Base-by-base conservation (phyloP, 1,140 invertebrate species). In the Eubasilissa regina region DNA sequence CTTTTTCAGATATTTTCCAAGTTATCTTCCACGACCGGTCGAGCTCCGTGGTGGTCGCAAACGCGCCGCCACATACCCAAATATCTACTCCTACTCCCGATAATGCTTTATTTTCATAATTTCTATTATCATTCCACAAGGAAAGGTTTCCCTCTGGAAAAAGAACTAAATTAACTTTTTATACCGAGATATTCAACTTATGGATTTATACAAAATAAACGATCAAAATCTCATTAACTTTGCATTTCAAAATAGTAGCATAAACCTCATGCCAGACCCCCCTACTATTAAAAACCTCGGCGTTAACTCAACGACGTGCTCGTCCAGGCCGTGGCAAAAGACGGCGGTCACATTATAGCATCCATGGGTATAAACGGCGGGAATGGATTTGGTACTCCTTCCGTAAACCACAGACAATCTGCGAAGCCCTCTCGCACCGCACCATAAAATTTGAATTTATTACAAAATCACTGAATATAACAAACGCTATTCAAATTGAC, bases 381-480 rank as follows among this genome's bases (percentile, higher is more conserved):
- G 68, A 82, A 82, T 79, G 81, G 81, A 82, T 82, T 82, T 82
- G 81, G 81, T 75, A 75, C 75, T 47, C 76, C 75, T 82, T 68
- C 81, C 81, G 78, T 82, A 82, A 82, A 82, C 75, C 81, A 76
- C 78, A 77, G 81, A 82, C 81, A 82, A 82, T 82, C 81, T 82
- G 81, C 78, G 75, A 77, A 74, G 74, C 81, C 78, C 78, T 82
- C 77, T 62, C 73, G 73, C 74, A 60, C 75, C 74, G 64, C 64
- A 55, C 80, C 81, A 80, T 82, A 82, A 82, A 82, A 82, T 79
- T 82, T 82, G 78, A 82, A 82, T 82, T 79, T 82, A 82, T 82
- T 82, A 82, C 77, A 25, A 66, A 78, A 78, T 77, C 80, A 73
- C 56, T 51, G 77, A 68, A 73, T 78, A 53, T 56, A 78, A 78